phyloP scores from a whole-genome alignment of 2,888 invertebrate species.

The Linhomoeus sp. region DNA sequence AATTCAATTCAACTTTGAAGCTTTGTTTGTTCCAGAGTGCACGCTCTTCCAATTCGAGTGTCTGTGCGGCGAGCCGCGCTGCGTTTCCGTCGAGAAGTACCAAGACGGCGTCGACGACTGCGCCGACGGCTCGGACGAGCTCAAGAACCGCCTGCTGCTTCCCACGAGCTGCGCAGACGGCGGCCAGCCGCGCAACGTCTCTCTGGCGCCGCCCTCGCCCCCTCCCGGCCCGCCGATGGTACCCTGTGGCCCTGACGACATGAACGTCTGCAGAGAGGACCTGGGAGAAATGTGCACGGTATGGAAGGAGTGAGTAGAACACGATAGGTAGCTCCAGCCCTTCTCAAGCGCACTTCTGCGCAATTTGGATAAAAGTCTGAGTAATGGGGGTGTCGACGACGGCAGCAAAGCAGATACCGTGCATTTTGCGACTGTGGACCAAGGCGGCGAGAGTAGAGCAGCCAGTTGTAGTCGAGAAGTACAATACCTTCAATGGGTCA shows the following conservation, averaged over 20 bases:
- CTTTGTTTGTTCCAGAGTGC: too few species aligned
- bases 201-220: background rate
- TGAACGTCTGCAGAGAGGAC: slow-evolving; percentile 12
- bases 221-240: slow-evolving; percentile 6
- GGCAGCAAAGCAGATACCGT: too few species aligned
- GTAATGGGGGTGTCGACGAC: too few species aligned
- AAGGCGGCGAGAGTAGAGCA: too few species aligned
- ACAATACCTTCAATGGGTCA: too few species aligned
- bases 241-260: slow-evolving; percentile 3
- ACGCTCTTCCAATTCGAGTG: slow-evolving; percentile 30
- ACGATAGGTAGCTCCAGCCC: too few species aligned
- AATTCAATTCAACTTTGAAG: too few species aligned
- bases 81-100: slow-evolving; percentile 26
- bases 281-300: slow-evolving; percentile 22
- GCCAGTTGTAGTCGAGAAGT: too few species aligned
- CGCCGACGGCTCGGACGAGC: slow-evolving; percentile 33
- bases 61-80: slow-evolving; percentile 31
- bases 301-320: too few species aligned
- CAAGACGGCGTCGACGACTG: slow-evolving; percentile 32
- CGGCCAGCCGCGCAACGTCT: slow-evolving; percentile 3
- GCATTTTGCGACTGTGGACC: too few species aligned
- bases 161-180: slow-evolving; percentile 7
- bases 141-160: background rate
- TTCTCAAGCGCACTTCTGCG: too few species aligned
- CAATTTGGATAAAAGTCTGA: too few species aligned